Percentiles rank a stretch among this genome's conserved stretches.
Evolutionary conservation across 2,113 vertebrate species (phyloP).

Genomic region (Hemiprocne comata): DNA sequence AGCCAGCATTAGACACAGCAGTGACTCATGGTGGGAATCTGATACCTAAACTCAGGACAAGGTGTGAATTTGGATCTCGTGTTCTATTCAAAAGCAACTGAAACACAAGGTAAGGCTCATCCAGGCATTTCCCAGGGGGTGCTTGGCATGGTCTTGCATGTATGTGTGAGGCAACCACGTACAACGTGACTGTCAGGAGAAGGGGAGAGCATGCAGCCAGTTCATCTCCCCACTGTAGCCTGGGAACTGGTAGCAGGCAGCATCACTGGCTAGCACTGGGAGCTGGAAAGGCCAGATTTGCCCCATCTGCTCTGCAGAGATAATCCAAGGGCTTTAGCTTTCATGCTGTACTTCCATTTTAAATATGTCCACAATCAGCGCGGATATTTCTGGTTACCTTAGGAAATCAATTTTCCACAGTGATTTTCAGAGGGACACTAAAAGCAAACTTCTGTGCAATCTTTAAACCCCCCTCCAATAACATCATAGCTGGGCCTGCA

Average conservation of each 20-base stretch:
- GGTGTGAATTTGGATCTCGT: background rate
- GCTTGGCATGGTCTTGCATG: background rate
- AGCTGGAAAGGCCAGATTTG: background rate
- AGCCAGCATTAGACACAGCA: background rate
- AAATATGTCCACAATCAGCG: background rate
- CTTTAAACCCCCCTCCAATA: background rate
- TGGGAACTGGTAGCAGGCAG: background rate
- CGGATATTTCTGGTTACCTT: constrained; percentile 17
- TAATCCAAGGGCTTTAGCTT: background rate
- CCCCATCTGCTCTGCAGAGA: background rate
- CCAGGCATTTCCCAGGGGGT: background rate
- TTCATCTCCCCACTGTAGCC: background rate
- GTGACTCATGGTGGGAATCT: background rate
- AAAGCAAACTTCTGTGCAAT: background rate
- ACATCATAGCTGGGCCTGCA: background rate
- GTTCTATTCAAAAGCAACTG: background rate
- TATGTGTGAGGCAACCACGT: background rate
- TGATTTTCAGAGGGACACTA: constrained; percentile 17
- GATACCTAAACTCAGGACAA: background rate
- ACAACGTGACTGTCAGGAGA: background rate
- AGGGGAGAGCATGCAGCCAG: background rate
- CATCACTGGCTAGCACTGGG: background rate
- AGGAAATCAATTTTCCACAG: background rate
- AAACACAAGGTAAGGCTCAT: background rate
- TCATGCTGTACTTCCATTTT: background rate